phyloP scores from a whole-genome alignment of 2,113 vertebrate genomes.

The Azemiops feae region DNA sequence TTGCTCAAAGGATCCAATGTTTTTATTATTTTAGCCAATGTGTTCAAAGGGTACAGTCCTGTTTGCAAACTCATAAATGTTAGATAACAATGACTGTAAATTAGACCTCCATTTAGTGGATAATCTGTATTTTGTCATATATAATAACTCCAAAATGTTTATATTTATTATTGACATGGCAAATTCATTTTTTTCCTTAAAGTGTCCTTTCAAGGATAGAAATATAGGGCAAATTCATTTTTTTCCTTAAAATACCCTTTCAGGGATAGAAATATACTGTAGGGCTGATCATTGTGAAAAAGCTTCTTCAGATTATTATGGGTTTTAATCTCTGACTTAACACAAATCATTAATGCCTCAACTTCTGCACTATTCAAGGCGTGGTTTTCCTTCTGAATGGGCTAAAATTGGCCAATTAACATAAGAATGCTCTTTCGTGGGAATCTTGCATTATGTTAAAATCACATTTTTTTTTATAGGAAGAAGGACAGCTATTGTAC shows the following conservation, averaged over 20 bases:
- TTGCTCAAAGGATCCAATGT: slow-evolving; percentile 13
- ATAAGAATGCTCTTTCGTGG: slow-evolving; percentile 66
- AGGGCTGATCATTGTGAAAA: slow-evolving; percentile 56
- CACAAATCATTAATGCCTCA: slow-evolving; percentile 56
- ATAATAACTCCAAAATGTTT: slow-evolving; percentile 45
- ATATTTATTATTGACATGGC: slow-evolving; percentile 26
- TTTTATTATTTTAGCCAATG: slow-evolving; percentile 19
- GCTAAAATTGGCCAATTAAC: slow-evolving; percentile 64
- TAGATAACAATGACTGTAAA: slow-evolving; percentile 35
- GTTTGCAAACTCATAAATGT: slow-evolving; percentile 27
- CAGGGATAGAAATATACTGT: slow-evolving; percentile 27
- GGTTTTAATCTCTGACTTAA: slow-evolving; percentile 33
- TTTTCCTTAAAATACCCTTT: slow-evolving; percentile 31
- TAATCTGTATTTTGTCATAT: slow-evolving; percentile 30
- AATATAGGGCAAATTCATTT: slow-evolving; percentile 35
- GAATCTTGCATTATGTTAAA: slow-evolving; percentile 63
- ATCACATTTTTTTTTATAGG: slow-evolving; percentile 60
- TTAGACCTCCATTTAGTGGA: slow-evolving; percentile 24
- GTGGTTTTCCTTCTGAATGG: slow-evolving; percentile 58
- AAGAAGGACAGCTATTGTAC: slow-evolving; percentile 50
- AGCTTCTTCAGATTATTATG: slow-evolving; percentile 24
- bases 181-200: slow-evolving; percentile 22
- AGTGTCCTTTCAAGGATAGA: slow-evolving; percentile 35
- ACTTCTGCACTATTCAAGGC: slow-evolving; percentile 66
- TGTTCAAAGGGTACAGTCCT: slow-evolving; percentile 4